Percentiles rank a stretch among this genome's conserved stretches.
Evolutionary conservation across 2,797 vertebrate genomes (phyloP).

Genomic region (Lithobates pipiens): DNA sequence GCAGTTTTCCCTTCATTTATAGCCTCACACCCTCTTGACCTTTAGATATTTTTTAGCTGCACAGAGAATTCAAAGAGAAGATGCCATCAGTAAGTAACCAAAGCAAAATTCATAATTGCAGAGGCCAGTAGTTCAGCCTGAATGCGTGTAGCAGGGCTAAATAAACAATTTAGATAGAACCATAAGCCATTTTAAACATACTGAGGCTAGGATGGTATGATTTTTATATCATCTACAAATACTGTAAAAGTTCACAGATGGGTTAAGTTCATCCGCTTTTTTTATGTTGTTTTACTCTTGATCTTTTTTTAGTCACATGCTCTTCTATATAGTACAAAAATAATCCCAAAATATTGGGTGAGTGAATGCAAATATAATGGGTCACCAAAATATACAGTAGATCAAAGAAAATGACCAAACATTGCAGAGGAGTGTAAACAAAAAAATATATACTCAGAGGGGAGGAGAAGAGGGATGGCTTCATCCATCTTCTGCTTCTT

Average conservation of each 20-base stretch:
- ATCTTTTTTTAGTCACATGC: neutral
- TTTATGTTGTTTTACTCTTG: neutral
- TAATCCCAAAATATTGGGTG: too few species aligned
- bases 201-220: constrained; percentile 49
- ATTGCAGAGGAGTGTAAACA: too few species aligned
- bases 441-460: too few species aligned
- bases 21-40: constrained; percentile 66
- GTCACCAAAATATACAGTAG: too few species aligned
- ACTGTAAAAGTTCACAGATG: constrained; percentile 64
- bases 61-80: constrained; percentile 70
- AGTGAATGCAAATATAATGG: too few species aligned
- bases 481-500: too few species aligned
- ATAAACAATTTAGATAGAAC: constrained; percentile 68
- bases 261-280: constrained; percentile 62
- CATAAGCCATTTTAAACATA: constrained; percentile 68
- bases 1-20: constrained; percentile 57
- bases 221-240: constrained; percentile 65
- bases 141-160: constrained; percentile 66
- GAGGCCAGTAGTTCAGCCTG: constrained; percentile 69
- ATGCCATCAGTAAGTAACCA: constrained; percentile 65
- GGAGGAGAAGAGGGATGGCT: too few species aligned
- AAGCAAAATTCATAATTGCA: constrained; percentile 68
- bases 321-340: too few species aligned
- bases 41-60: constrained; percentile 66
- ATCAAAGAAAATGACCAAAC: too few species aligned